Evolutionary conservation across 2,888 invertebrate genomes (phyloP).

Genomic region (Thera obeliscata): DNA sequence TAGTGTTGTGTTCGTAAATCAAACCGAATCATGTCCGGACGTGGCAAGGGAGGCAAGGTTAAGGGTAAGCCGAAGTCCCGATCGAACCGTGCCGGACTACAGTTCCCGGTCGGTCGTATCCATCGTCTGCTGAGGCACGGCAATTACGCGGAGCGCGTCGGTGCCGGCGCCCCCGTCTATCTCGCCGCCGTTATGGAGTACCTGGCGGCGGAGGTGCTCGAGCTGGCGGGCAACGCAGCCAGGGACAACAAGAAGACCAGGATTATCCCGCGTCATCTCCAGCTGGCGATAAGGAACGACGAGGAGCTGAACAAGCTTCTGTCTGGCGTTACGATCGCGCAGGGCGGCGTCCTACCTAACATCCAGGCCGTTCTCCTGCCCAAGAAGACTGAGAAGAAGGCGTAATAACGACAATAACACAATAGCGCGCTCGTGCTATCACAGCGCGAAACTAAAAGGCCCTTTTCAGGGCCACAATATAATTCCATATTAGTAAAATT

Average conservation of each 20-base stretch:
- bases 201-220: slow-evolving; percentile 76
- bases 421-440: too few species aligned
- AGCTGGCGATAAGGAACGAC: slow-evolving; percentile 51
- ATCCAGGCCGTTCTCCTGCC: too few species aligned
- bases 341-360: too few species aligned
- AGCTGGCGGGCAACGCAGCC: slow-evolving; percentile 78
- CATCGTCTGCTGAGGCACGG: slow-evolving; percentile 81
- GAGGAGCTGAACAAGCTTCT: too few species aligned
- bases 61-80: slow-evolving; percentile 29
- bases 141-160: slow-evolving; percentile 75
- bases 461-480: too few species aligned
- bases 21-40: not conserved
- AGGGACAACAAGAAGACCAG: slow-evolving; percentile 84
- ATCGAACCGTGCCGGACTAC: slow-evolving; percentile 81
- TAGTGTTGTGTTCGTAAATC: too few species aligned
- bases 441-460: too few species aligned
- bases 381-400: too few species aligned
- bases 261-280: slow-evolving; percentile 63
- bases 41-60: not conserved
- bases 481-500: too few species aligned
- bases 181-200: slow-evolving; percentile 86
- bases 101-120: slow-evolving; percentile 80
- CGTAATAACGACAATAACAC: too few species aligned
- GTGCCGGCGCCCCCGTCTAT: slow-evolving; percentile 73
- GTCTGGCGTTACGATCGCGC: too few species aligned